These are phyloP conservation scores for Samia ricini DNA, from an alignment of 1,140 invertebrate genomes.

Conservation along the genomic window DNA sequence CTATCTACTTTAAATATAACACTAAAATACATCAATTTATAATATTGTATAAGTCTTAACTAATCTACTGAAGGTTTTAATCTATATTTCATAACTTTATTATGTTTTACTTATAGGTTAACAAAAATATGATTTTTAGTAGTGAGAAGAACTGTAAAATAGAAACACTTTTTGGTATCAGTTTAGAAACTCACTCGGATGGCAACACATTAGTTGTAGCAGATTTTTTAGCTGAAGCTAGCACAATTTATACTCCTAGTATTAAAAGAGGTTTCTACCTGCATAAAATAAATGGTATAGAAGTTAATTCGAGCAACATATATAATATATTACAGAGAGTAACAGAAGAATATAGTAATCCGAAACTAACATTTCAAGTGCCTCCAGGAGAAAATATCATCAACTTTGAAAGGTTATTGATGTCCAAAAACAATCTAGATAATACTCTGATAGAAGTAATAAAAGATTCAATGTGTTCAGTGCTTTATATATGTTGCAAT, in stretches of 20 bases:
- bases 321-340: conserved; percentile 80
- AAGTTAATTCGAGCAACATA: conserved; percentile 78
- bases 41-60: conserved; percentile 8
- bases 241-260: conserved; percentile 79
- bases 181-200: conserved; percentile 80
- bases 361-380: conserved; percentile 57
- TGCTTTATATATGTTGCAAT: conserved; percentile 81
- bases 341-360: conserved; percentile 64
- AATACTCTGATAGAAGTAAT: conserved; percentile 76
- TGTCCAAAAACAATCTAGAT: conserved; percentile 71
- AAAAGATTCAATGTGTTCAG: conserved; percentile 78
- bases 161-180: conserved; percentile 83
- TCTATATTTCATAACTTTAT: no score
- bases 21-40: conserved; percentile 7
- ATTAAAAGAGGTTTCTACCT: conserved; percentile 85
- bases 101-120: conserved; percentile 46
- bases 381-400: conserved; percentile 40
- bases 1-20: no score
- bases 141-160: conserved; percentile 71
- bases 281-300: conserved; percentile 80
- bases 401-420: conserved; percentile 60
- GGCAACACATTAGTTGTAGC: conserved; percentile 82
- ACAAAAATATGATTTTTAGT: conserved; percentile 63
- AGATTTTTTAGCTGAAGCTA: conserved; percentile 82
- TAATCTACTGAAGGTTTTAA: no score